Conservation (phyloP, 2,113 vertebrate species). For the Oceanodroma tethys region DNA sequence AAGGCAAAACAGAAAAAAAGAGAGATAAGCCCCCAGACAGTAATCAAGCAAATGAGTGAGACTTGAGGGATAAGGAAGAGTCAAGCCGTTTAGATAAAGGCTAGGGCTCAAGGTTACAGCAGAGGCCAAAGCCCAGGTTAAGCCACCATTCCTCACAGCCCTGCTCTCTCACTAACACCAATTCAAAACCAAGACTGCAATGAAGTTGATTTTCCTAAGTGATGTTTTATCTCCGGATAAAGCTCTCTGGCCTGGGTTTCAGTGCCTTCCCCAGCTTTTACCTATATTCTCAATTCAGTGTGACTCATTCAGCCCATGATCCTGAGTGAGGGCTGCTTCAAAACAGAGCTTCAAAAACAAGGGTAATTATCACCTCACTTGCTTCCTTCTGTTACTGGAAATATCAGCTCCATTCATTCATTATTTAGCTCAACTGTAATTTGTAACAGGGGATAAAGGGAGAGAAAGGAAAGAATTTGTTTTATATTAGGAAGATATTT, state of each 20-base stretch:
- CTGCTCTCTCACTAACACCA: background rate
- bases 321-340: background rate
- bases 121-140: background rate
- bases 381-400: constrained; percentile 1
- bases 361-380: constrained; percentile 3
- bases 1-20: background rate
- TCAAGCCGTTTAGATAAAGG: background rate
- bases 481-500: constrained; percentile 50
- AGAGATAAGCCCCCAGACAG: background rate
- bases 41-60: background rate
- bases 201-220: background rate
- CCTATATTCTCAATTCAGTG: background rate
- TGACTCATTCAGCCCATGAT: background rate
- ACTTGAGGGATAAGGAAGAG: background rate
- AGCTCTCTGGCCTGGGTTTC: background rate
- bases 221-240: background rate
- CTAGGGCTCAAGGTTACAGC: background rate
- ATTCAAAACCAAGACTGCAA: background rate
- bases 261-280: background rate
- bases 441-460: background rate
- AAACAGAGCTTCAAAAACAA: constrained; percentile 20
- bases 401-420: background rate
- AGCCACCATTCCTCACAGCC: background rate
- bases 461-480: background rate
- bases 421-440: constrained; percentile 35